phyloP scores from a whole-genome alignment of 2,797 vertebrate species.

The Coccyzus lansbergi region DNA sequence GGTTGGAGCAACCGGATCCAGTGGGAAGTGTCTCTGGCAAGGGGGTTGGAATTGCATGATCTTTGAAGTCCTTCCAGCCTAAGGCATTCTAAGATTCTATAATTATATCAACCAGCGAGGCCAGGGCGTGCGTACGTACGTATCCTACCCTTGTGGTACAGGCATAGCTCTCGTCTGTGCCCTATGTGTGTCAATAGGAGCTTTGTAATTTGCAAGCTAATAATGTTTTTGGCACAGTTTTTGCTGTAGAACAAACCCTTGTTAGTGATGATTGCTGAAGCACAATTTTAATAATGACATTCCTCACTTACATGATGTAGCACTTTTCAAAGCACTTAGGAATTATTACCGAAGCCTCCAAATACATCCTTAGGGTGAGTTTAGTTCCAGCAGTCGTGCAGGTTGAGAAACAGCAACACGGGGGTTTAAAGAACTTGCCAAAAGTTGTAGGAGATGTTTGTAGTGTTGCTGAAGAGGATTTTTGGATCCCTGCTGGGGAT shows the following conservation, averaged over 20 bases:
- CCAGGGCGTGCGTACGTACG: not conserved
- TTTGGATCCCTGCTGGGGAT: not conserved
- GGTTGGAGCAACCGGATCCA: no score
- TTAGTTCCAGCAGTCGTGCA: conserved; percentile 43
- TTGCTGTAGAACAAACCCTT: conserved; percentile 14
- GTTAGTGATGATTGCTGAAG: conserved; percentile 50
- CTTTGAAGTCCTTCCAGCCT: no score
- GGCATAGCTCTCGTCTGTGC: not conserved
- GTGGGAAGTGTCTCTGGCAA: no score
- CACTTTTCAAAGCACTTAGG: conserved; percentile 40
- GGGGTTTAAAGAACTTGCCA: conserved; percentile 24
- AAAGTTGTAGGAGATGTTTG: conserved; percentile 6
- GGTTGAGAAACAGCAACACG: conserved; percentile 1
- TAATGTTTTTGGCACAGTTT: not conserved
- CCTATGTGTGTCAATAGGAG: not conserved
- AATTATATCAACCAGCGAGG: rapidly evolving
- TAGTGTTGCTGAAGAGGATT: not conserved
- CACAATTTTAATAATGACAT: conserved; percentile 54
- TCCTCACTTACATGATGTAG: conserved; percentile 48
- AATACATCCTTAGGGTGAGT: conserved; percentile 37
- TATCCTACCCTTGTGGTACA: not conserved
- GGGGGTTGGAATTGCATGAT: no score
- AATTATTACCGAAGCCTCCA: conserved; percentile 53
- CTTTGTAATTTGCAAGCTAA: conserved; percentile 22
- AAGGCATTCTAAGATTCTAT: no score